phyloP scores from a whole-genome alignment of 2,113 vertebrate genomes.

The Cettia cetti region DNA sequence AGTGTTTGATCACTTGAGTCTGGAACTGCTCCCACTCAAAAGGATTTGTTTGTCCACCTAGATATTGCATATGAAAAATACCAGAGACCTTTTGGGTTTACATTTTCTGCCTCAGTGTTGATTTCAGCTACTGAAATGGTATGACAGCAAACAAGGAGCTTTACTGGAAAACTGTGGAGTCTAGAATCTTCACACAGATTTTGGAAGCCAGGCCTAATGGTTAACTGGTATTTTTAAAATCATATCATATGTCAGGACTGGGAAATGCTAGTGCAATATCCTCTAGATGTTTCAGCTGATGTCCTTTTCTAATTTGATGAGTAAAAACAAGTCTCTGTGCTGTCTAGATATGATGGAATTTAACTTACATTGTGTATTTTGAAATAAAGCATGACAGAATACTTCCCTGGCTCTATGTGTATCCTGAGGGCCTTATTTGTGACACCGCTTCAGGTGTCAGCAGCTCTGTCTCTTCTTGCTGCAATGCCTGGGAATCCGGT shows the following conservation, averaged over 20 bases:
- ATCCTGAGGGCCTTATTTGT: not conserved
- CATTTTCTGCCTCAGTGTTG: not conserved
- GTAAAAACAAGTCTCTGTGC: not conserved
- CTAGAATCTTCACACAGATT: not conserved
- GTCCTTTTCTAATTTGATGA: not conserved
- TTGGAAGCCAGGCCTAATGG: not conserved
- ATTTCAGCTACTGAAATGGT: not conserved
- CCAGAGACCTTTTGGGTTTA: not conserved
- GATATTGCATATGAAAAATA: not conserved
- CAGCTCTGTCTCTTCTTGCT: not conserved
- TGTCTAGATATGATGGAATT: not conserved
- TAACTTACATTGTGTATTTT: not conserved
- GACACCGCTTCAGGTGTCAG: not conserved
- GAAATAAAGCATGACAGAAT: conserved; percentile 30
- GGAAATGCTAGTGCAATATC: not conserved
- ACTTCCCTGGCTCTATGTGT: not conserved
- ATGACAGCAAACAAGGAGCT: not conserved
- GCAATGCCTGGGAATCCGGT: not conserved
- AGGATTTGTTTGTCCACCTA: not conserved
- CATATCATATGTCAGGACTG: not conserved
- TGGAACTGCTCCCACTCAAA: not conserved
- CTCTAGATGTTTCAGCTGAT: not conserved
- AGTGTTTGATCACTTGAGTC: not conserved
- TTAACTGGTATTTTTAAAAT: not conserved
- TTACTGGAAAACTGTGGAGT: not conserved